phyloP scores from a whole-genome alignment of 2,888 invertebrate genomes.

The Oscheius onirici region DNA sequence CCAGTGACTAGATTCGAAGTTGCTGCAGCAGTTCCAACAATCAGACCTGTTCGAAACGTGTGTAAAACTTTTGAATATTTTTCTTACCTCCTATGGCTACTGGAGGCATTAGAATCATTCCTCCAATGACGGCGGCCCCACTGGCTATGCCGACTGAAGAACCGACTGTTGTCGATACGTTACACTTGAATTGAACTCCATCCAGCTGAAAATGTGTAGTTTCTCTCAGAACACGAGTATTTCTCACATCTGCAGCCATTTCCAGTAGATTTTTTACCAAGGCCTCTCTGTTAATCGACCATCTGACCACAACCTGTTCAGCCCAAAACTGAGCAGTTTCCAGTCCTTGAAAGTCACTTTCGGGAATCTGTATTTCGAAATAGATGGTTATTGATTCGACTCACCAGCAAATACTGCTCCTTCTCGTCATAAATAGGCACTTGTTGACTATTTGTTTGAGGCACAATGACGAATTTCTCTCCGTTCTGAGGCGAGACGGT shows the following conservation, averaged over 20 bases:
- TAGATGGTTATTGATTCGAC: background rate
- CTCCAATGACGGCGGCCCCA: conserved; percentile 50
- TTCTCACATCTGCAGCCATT: conserved; percentile 15
- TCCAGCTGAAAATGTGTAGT: conserved; percentile 39
- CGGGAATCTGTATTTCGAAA: background rate
- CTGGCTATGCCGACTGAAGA: conserved; percentile 49
- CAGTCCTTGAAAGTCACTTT: conserved; percentile 11
- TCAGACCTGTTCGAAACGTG: conserved; percentile 35
- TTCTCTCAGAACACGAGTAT: background rate
- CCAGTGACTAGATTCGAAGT: conserved; percentile 49
- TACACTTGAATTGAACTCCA: conserved; percentile 45
- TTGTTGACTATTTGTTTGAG: background rate
- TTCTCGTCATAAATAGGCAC: conserved; percentile 18
- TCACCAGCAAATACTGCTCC: background rate
- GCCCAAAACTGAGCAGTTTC: conserved; percentile 10
- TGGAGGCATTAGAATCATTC: conserved; percentile 49
- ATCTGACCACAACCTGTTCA: background rate
- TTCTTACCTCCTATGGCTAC: conserved; percentile 48
- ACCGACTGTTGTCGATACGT: conserved; percentile 53
- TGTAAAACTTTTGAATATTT: no score
- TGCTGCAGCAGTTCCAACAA: conserved; percentile 52
- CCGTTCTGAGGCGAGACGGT: background rate
- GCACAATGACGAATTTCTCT: background rate
- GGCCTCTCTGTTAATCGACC: conserved; percentile 20
- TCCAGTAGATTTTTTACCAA: conserved; percentile 14